Base-by-base conservation (phyloP, 2,888 invertebrate genomes). In the Cephus rjabovi region DNA sequence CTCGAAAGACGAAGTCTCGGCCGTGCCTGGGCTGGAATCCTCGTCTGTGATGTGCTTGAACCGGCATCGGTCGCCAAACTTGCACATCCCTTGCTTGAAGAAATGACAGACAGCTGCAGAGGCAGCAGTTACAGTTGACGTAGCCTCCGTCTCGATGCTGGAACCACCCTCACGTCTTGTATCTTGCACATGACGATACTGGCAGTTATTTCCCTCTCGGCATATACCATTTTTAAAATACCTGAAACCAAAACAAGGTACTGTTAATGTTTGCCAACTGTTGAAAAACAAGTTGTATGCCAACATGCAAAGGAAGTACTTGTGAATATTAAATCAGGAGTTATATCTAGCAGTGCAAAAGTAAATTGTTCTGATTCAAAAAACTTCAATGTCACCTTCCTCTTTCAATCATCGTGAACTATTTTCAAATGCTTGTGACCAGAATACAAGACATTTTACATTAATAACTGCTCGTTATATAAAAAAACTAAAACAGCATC, bases 141-240 rank as follows among this genome's bases (percentile, higher is more conserved):
- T 23, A 80, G 75, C 81, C 80, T 77, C 80, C 34, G 77, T 37
- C 35, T 80, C 81, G 11, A 69, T 80, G 68, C 77, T 79, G 34
- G 71, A 78, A 69, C 77, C 84, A 40, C 82, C 79, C 74, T 83
- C 86, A 74, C 86, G 82, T 56, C 77, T 73, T 33, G 79, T 75
- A 74, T 81, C 83, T 84, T 86, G 86, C 31, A 82, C 83, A 81
- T 91, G 91, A 74, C 87, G 87, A 78, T 90, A 91, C 77, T 88
- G 87, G 82, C 91, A 91, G 76, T 90, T 90, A 76, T 80, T 85
- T 31, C 91, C 91, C 79, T 90, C 90, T 11, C 91, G 87, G 80
- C 91, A 91, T 56, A 86, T 81, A 77, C 91, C 91, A 87, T 89
- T 91, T 83, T 88, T 90, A 82, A 88, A 91, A 79, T 90, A 91